A percentile compares a stretch with the other conserved stretches of the same genome.
These are phyloP conservation scores for Holacanthus passer DNA, from an alignment of 2,113 vertebrate species.

Conservation along the genomic window DNA sequence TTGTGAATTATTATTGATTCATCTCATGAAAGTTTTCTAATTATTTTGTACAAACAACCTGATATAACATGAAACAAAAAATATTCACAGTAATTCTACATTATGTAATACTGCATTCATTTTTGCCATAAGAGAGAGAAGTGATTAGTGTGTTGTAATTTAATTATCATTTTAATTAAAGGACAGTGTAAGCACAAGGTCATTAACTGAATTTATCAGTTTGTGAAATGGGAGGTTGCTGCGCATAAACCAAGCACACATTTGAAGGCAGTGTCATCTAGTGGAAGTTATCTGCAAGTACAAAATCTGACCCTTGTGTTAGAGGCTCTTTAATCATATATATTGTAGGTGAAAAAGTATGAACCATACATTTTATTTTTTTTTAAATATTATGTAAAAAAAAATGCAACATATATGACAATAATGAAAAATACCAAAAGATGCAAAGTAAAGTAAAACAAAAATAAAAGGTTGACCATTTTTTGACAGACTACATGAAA, in stretches of 20 bases:
- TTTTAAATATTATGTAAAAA: too few relatives aligned
- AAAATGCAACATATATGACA: background rate
- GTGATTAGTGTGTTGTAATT: slow-evolving; percentile 4
- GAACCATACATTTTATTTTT: too few relatives aligned
- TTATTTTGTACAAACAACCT: background rate
- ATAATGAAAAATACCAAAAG: background rate
- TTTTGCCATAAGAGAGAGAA: background rate
- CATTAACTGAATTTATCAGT: background rate
- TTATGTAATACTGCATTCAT: background rate
- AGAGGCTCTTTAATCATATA: background rate
- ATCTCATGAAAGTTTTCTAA: slow-evolving; percentile 4
- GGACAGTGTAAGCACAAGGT: slow-evolving; percentile 5
- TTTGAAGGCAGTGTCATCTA: slow-evolving; percentile 66
- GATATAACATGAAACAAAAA: background rate
- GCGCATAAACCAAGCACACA: background rate
- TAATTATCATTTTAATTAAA: slow-evolving; percentile 40
- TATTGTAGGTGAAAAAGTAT: background rate
- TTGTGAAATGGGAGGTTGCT: background rate
- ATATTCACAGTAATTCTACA: background rate
- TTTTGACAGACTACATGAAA: too few relatives aligned
- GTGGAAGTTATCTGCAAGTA: slow-evolving; percentile 44
- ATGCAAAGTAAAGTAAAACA: too few relatives aligned
- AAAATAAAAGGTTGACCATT: too few relatives aligned
- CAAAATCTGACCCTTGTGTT: background rate
- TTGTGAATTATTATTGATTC: slow-evolving; percentile 11